Evolutionary conservation across 2,797 vertebrate species (phyloP).

Genomic region (Decapterus maruadsi): DNA sequence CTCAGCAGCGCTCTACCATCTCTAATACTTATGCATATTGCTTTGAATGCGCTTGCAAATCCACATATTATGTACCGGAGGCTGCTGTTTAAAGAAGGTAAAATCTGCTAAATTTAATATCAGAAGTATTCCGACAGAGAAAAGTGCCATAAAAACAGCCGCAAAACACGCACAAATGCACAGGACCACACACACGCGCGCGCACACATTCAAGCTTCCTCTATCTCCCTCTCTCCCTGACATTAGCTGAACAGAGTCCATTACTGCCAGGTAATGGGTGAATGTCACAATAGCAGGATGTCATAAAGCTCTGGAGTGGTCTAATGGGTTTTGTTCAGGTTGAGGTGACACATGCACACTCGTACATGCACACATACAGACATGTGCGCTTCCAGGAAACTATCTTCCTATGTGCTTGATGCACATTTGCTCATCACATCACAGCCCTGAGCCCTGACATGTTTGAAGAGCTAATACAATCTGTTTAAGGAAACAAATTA

Average conservation of each 20-base stretch:
- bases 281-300: constrained; percentile 86
- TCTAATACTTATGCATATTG: constrained; percentile 34
- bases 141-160: constrained; percentile 24
- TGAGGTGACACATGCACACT: constrained; percentile 78
- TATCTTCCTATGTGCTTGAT: constrained; percentile 44
- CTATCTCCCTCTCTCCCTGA: constrained; percentile 63
- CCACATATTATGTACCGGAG: neutral
- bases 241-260: constrained; percentile 83
- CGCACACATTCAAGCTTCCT: constrained; percentile 21
- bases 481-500: constrained; percentile 60
- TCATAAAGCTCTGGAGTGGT: constrained; percentile 85
- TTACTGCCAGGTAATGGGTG: constrained; percentile 86
- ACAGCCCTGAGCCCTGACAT: constrained; percentile 37
- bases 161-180: constrained; percentile 4
- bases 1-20: constrained; percentile 41
- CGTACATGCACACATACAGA: constrained; percentile 40
- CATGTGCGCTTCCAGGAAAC: constrained; percentile 73
- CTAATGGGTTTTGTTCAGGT: constrained; percentile 87
- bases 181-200: neutral
- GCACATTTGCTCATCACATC: constrained; percentile 66
- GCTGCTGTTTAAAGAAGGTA: neutral
- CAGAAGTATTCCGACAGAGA: constrained; percentile 12
- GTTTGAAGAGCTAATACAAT: constrained; percentile 66
- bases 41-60: constrained; percentile 24
- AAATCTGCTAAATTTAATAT: constrained; percentile 9